Evolutionary conservation across 2,888 invertebrate genomes (phyloP), one percentile per base, ranked within the genome.

Genomic region (Philaethria dido): DNA sequence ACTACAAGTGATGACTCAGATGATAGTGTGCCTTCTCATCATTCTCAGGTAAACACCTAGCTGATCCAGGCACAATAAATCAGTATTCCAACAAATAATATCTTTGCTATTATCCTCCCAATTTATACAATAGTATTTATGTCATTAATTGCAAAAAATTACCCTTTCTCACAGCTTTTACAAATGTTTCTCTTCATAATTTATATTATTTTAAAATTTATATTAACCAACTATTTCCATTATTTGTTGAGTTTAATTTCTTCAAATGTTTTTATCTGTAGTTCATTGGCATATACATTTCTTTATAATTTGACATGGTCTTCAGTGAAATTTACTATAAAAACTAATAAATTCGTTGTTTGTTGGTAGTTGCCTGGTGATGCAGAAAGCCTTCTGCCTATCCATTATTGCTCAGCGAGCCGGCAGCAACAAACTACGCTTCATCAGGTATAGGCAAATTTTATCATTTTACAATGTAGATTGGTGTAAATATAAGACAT

Each of bases 1-100:
- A 96, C 96, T 60, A 97, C 97, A 42, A 97, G 96, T 86, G 97
- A 97, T 85, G 97, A 97, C 83, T 97, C 97, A 76, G 97, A 97
- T 88, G 97, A 97, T 82, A 96, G 96, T 85, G 92, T 92, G 54
- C 92, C 92, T 69, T 96, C 96, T 64, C 96, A 96, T 84, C 93
- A 93, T 76, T 92, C 93, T 69, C 93, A 93, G 86, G 93, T 93
- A 83, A 69, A 66, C 39, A 67, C 52, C 50, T n/a, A 64, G 52
- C 52, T 16, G 16, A 52, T 1, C 50, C 50, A 50, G 50, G 50
- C 50, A 52, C 16, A 39, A 42, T 42, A 13, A 14, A 36, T 54
- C 54, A 54, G 8, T 18, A 54, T 13, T 54, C n/a, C 16, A 36
- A 54, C 36, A 33, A 18, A 54, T 29, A 54, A 36, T 36, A 9